Percentiles rank a stretch among this genome's conserved stretches.
These are phyloP conservation scores for Sylvietta virens DNA, from an alignment of 2,113 vertebrate species.

Conservation along the genomic window DNA sequence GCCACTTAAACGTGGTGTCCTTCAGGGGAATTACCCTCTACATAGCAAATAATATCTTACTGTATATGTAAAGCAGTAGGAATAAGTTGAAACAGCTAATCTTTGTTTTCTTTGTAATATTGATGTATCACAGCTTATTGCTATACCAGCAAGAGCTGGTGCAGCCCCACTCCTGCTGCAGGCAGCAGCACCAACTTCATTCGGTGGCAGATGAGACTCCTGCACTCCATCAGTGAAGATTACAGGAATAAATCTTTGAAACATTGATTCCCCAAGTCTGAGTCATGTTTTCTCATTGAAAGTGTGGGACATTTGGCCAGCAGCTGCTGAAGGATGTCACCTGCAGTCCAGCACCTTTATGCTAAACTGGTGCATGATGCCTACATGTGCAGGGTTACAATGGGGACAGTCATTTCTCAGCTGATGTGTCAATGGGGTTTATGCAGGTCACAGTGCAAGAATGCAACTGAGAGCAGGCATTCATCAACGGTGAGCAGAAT, in stretches of 20 bases:
- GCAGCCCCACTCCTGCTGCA: background rate
- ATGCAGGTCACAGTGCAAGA: background rate
- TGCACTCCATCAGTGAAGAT: background rate
- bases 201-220: background rate
- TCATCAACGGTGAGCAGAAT: background rate
- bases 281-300: background rate
- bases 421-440: background rate
- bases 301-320: background rate
- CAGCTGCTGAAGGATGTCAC: background rate
- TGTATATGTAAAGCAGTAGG: background rate
- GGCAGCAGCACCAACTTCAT: background rate
- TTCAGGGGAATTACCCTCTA: slow-evolving; percentile 19
- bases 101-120: background rate
- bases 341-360: background rate
- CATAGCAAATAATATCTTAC: background rate
- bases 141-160: background rate
- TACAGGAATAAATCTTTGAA: background rate
- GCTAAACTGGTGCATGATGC: background rate
- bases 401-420: background rate
- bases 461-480: background rate
- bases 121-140: background rate
- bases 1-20: slow-evolving; percentile 50
- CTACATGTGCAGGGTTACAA: background rate
- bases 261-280: background rate
- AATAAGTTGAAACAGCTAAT: background rate